Evolutionary conservation across 2,888 invertebrate species (phyloP), one percentile per base, ranked within the genome.

Genomic region (Trimorus sp.): DNA sequence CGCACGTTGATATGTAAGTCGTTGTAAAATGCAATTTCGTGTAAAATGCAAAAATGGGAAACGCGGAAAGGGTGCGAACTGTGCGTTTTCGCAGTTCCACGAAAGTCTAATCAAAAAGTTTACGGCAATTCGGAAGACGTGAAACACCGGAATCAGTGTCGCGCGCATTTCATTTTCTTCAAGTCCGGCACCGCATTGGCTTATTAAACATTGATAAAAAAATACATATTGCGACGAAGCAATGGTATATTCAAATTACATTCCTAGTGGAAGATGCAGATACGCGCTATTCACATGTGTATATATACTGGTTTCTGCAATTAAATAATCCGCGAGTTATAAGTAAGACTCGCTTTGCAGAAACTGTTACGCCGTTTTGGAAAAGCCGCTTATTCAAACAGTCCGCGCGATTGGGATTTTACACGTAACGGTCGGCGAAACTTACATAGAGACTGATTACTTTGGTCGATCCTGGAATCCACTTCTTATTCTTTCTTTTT

Each of bases 201-300:
- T 49, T 65, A 11, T 11, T 53, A 49, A 71, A 71, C 15, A 60
- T 73, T 53, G n/a, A 56, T 79, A 60, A 68, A 42, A 79, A 79
- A 79, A 73, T 79, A 79, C 73, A 73, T 68, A 53, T 71, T 71
- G 53, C 68, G 37, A 48, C 26, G 14, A 73, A 79, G 66, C 73
- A 73, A 79, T 68, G 51, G 71, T 78, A 66, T 60, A 54, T 63
- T 53, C 38, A 5, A 59, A 63, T 53, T 58, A 70, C 59, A 45
- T 71, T 66, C n/a, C 60, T 60, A 78, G 51, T 78, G 65, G 78
- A 71, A 71, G 71, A 71, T 78, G 59, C 65, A 15, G 58, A 59
- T 77, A 70, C 53, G 16, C 45, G 14, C 42, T 71, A 71, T 71
- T 65, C 58, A 63, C 58, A 77, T 69, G 66, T 76, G 26, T 26